phyloP scores from a whole-genome alignment of 2,797 vertebrate genomes.

The Catharus ustulatus region DNA sequence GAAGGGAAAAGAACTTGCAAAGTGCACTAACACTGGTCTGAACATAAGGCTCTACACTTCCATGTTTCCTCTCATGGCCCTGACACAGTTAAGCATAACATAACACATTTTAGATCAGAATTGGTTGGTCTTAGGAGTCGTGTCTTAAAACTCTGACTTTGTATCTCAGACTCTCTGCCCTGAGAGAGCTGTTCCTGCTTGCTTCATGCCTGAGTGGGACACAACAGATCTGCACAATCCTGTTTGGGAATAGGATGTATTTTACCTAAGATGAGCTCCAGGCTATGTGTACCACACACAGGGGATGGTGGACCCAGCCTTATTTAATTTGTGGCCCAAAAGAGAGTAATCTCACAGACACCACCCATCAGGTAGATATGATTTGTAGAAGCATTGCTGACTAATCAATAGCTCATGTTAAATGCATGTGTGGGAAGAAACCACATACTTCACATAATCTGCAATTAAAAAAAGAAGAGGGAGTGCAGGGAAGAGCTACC shows the following conservation, averaged over 20 bases:
- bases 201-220: not conserved
- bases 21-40: not conserved
- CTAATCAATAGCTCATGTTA: not conserved
- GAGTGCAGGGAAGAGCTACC: not conserved
- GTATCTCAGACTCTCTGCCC: not conserved
- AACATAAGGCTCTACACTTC: not conserved
- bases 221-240: not conserved
- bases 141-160: not conserved
- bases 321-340: not conserved
- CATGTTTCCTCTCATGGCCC: not conserved
- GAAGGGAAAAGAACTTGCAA: not conserved
- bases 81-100: not conserved
- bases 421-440: not conserved
- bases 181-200: not conserved
- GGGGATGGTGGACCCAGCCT: not conserved
- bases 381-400: not conserved
- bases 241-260: not conserved
- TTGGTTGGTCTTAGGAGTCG: not conserved
- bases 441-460: not conserved
- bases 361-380: not conserved
- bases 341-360: not conserved
- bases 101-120: not conserved
- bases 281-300: rapidly evolving
- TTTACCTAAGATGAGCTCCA: not conserved
- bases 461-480: not conserved